phyloP scores from a whole-genome alignment of 1,140 invertebrate species.

The Leptinotarsa texana region DNA sequence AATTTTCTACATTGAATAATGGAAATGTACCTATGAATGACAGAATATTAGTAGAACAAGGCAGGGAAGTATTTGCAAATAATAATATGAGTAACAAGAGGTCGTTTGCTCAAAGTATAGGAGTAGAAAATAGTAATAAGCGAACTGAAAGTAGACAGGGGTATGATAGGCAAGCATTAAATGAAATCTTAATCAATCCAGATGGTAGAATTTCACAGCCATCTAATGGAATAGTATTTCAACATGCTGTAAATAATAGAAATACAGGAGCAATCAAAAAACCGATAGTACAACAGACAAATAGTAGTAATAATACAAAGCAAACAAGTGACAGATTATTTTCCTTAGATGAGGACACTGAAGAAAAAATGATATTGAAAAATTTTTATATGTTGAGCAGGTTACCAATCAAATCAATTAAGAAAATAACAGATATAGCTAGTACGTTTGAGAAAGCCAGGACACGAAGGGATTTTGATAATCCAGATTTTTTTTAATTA shows the following conservation, averaged over 20 bases:
- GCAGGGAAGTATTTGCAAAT: no score
- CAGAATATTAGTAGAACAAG: no score
- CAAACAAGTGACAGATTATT: background rate
- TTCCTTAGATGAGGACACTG: background rate
- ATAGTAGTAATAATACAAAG: background rate
- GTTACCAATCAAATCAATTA: background rate
- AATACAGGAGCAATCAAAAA: background rate
- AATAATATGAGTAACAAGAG: no score
- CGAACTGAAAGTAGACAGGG: no score
- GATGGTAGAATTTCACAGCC: constrained; percentile 7
- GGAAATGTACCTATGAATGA: no score
- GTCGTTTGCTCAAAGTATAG: no score
- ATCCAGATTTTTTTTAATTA: background rate
- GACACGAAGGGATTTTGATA: background rate
- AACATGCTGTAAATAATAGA: background rate
- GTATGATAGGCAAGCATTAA: background rate
- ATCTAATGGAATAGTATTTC: background rate
- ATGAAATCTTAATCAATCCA: background rate
- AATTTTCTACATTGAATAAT: no score
- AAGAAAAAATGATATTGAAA: background rate
- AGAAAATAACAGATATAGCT: background rate
- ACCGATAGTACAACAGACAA: background rate
- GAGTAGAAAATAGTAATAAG: no score
- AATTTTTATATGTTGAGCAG: background rate
- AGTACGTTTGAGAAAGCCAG: background rate